Base-by-base conservation (phyloP, 2,888 invertebrate species). In the Lasioglossum villosulum region DNA sequence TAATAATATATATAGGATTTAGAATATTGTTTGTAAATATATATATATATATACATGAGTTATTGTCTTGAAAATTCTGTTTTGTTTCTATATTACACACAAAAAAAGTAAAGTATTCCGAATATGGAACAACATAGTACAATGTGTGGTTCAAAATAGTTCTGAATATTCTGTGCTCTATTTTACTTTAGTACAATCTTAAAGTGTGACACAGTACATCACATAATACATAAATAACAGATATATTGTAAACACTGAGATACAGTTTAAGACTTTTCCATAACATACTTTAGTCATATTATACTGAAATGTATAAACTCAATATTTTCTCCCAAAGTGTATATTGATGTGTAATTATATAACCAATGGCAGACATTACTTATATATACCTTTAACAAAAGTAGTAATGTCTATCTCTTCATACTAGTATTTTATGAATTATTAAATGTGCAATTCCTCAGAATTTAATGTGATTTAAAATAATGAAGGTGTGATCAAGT, bases 261-360 rank as follows among this genome's bases (percentile, higher is more conserved):
- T 59, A 75, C 27, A 23, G 66, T 73, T 83, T n/a, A 52, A 63
- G 42, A 75, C 30, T 84, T 71, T 72, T 66, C 34, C 45, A 76
- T 63, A 80, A 37, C 59, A 84, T 37, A 70, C 39, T 59, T 86
- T 48, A 74, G 12, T 74, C 52, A 66, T 56, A 80, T 75, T 56
- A n/a, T 70, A 75, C 39, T 48, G 27, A 75, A 68, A 81, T 34
- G 23, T 68, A 68, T 56, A 48, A 75, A 86, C 74, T 86, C 83
- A 30, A 81, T 84, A 81, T 86, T 86, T 86, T 80, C 52, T 82
- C 75, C 77, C 45, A 79, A 56, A 23, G 48, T 80, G 70, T 23
- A 86, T 80, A 87, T 86, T 73, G 66, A 74, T 78, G 37, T 83
- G 52, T 78, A 68, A 78, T 72, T 84, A 72, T 76, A 19, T 76